Percentiles rank a stretch among this genome's conserved stretches.
Evolutionary conservation across 2,888 invertebrate genomes (phyloP).

Genomic region (Stramonita haemastoma): DNA sequence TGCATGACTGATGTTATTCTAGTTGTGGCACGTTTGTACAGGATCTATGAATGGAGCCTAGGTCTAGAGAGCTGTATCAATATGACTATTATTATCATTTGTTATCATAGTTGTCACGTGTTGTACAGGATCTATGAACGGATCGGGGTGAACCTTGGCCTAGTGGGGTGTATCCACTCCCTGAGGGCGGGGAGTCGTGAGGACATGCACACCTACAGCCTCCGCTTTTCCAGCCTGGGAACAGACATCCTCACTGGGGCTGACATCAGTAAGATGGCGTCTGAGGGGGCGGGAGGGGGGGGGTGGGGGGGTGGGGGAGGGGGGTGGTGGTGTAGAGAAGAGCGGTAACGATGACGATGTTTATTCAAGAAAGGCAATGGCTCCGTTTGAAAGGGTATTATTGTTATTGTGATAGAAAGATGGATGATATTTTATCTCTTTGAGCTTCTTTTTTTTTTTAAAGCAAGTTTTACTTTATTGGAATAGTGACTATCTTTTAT

Average conservation of each 20-base stretch:
- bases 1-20: too few species aligned
- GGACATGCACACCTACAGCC: slow-evolving; percentile 80
- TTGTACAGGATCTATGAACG: slow-evolving; percentile 86
- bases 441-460: too few species aligned
- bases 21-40: neutral
- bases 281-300: neutral
- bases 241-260: slow-evolving; percentile 74
- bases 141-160: slow-evolving; percentile 87
- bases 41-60: neutral
- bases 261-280: slow-evolving; percentile 71
- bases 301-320: neutral
- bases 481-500: too few species aligned
- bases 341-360: too few species aligned
- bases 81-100: too few species aligned
- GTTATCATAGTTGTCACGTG: neutral
- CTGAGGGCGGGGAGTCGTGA: slow-evolving; percentile 86
- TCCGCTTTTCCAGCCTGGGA: slow-evolving; percentile 77
- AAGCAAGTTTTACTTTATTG: too few species aligned
- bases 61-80: neutral
- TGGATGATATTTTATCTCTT: too few species aligned
- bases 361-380: too few species aligned
- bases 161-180: slow-evolving; percentile 90
- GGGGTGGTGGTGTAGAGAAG: neutral
- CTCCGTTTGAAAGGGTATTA: too few species aligned
- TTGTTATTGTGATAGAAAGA: too few species aligned